Base-by-base conservation (phyloP, 1,140 invertebrate species). In the Papilio xuthus region DNA sequence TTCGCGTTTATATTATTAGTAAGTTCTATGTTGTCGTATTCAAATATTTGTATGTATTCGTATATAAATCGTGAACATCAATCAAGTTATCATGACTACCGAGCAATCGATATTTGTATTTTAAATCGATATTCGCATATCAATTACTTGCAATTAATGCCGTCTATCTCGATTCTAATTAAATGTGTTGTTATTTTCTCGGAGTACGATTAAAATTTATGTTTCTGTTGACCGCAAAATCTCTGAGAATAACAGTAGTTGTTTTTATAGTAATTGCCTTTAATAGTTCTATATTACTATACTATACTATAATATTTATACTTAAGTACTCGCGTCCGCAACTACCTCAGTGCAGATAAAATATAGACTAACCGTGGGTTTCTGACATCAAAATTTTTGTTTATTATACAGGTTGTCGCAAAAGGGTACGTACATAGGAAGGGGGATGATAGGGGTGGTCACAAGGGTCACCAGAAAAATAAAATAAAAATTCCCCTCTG, bases 201-300 rank as follows among this genome's bases (percentile, higher is more conserved):
- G 41, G 41, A 3, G 12, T 42, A 73, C 10, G 20, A 70, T 73
- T 73, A 73, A 73, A 73, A 44, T 73, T 73, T 47, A 73, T 73
- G n/a, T 73, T n/a, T 42, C 28, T 72, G 70, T 47, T 72, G 70
- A 72, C n/a, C 70, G 37, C 70, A 44, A 73, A 71, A 32, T 26
- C 12, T 13, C 20, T 37, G 9, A 28, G n/a, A n/a, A 37, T 73
- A 47, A 23, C 23, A 47, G 41, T 28, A 9, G 47, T 73, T 73
- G 71, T 73, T 73, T 42, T 73, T n/a, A 73, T 47, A 15, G n/a
- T 44, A 73, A 47, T 73, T 50, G 42, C 4, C 13, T 9, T 73
- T 42, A 47, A 50, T 72, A 70, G 15, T n/a, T 9, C n/a, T n/a
- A n/a, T n/a, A n/a, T n/a, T n/a, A n/a, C n/a, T n/a, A n/a, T n/a